Conservation (phyloP, 2,888 invertebrate genomes). For the Oligia fasciuncula region DNA sequence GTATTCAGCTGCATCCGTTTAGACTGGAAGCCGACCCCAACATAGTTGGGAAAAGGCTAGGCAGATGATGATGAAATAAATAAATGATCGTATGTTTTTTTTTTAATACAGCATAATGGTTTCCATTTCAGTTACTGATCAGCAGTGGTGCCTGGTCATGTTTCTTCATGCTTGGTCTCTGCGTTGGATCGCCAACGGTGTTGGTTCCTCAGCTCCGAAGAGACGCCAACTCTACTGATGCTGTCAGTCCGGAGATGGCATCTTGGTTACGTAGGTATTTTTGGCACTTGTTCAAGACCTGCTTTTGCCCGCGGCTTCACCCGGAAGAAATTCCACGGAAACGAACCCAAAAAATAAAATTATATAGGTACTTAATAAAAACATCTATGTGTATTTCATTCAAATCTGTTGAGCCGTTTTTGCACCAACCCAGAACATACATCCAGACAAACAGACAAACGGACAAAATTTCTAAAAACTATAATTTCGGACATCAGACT, state of each 20-base stretch:
- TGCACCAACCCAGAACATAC: too few species aligned
- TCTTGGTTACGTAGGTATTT: slow-evolving; percentile 71
- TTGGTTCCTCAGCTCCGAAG: slow-evolving; percentile 41
- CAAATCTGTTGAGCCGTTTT: neutral
- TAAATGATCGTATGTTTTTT: neutral
- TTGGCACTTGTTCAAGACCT: neutral
- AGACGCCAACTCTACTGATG: slow-evolving; percentile 62
- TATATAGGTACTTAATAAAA: too few species aligned
- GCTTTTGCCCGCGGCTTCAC: neutral
- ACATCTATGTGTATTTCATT: neutral
- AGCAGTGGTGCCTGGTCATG: slow-evolving; percentile 41
- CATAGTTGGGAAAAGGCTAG: too few species aligned
- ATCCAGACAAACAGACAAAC: neutral
- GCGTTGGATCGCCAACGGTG: slow-evolving; percentile 33
- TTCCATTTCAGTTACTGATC: slow-evolving; percentile 33
- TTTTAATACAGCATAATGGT: neutral
- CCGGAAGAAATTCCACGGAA: neutral
- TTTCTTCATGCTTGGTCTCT: slow-evolving; percentile 45
- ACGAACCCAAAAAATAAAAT: too few species aligned
- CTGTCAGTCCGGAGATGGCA: slow-evolving; percentile 63
- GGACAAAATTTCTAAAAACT: neutral
- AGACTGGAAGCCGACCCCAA: too few species aligned
- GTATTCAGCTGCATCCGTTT: too few species aligned
- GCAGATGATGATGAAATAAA: too few species aligned
- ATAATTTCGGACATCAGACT: too few species aligned